Conservation (phyloP, 1,140 invertebrate genomes). For the Temnothorax curvispinosus region DNA sequence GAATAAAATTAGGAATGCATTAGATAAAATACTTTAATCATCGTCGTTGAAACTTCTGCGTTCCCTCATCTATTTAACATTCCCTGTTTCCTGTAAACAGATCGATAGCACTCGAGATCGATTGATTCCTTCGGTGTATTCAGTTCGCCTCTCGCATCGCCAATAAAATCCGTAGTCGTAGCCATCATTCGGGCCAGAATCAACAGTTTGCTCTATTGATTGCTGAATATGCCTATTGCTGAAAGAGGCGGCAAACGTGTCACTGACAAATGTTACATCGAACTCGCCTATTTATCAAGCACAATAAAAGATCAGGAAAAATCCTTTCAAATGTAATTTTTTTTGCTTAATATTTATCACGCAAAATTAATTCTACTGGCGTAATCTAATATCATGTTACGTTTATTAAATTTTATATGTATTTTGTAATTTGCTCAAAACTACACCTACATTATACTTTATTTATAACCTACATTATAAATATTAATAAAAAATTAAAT, state of each 20-base stretch:
- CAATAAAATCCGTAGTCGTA: slow-evolving; percentile 65
- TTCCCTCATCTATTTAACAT: neutral
- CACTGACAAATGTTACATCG: slow-evolving; percentile 7
- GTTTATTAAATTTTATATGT: slow-evolving; percentile 8
- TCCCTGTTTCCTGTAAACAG: neutral
- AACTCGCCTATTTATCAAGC: neutral
- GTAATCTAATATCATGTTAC: neutral
- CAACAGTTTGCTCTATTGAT: slow-evolving; percentile 85
- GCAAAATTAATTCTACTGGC: neutral
- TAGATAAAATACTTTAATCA: neutral
- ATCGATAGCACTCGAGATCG: slow-evolving; percentile 22
- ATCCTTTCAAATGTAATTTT: neutral
- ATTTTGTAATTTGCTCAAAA: neutral
- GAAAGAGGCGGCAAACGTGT: slow-evolving; percentile 49
- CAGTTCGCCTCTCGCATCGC: neutral
- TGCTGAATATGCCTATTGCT: slow-evolving; percentile 74
- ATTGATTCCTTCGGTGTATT: slow-evolving; percentile 13
- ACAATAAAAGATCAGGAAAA: neutral
- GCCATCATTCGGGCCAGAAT: slow-evolving; percentile 79
- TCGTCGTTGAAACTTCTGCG: neutral
- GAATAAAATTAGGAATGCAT: neutral
- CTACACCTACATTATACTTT: neutral
- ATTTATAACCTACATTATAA: too few species aligned
- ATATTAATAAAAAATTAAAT: slow-evolving; percentile 7
- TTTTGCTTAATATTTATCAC: neutral